These are phyloP conservation scores for Bedellia somnulentella DNA, from an alignment of 2,888 invertebrate species.

Conservation along the genomic window DNA sequence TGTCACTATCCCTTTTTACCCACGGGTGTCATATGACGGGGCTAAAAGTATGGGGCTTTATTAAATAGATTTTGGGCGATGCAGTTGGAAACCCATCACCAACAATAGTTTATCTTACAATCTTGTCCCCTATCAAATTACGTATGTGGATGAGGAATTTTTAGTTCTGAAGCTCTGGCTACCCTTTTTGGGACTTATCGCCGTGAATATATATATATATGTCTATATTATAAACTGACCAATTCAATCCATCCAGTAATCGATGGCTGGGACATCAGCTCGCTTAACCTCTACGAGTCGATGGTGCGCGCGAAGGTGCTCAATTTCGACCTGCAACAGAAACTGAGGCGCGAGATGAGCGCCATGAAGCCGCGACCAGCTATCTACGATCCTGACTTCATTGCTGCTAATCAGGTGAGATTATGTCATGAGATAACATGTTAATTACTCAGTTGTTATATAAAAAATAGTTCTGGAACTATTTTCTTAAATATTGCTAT, in stretches of 20 bases:
- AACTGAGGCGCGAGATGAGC: constrained; percentile 72
- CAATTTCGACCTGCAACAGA: constrained; percentile 78
- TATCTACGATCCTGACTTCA: constrained; percentile 87
- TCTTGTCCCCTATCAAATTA: too few relatives aligned
- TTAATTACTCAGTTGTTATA: too few relatives aligned
- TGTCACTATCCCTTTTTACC: too few relatives aligned
- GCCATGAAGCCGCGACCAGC: constrained; percentile 80
- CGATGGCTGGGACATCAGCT: constrained; percentile 92
- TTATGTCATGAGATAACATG: too few relatives aligned
- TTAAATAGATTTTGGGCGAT: too few relatives aligned
- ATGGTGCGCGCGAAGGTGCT: constrained; percentile 87
- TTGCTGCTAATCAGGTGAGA: constrained; percentile 90
- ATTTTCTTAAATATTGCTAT: too few relatives aligned
- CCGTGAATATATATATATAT: neutral
- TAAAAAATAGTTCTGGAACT: too few relatives aligned
- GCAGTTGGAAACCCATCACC: too few relatives aligned
- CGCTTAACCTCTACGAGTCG: constrained; percentile 79
- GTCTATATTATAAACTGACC: neutral
- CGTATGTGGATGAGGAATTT: too few relatives aligned
- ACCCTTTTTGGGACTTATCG: neutral
- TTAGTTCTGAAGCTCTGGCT: neutral
- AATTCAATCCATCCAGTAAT: constrained; percentile 48
- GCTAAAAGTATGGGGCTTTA: too few relatives aligned
- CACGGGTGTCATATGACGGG: too few relatives aligned
- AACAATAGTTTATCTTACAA: too few relatives aligned